Evolutionary conservation across 2,888 invertebrate species (phyloP).

Genomic region (Palloptera scutellata): DNA sequence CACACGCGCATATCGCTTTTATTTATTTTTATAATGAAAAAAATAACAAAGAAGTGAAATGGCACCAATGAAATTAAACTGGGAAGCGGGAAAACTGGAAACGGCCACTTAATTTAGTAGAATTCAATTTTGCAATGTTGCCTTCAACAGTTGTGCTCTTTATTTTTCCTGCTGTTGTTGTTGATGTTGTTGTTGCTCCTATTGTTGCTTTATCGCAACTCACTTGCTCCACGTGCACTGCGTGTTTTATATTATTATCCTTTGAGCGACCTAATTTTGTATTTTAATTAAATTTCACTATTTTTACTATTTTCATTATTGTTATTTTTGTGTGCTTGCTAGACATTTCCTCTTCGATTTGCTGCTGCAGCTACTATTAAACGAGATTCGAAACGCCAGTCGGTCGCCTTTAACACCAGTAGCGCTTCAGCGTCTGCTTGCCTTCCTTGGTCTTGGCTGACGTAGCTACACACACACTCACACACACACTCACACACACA

Average conservation of each 20-base stretch:
- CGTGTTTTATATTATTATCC: constrained; percentile 39
- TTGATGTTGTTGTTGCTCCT: neutral
- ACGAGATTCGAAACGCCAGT: neutral
- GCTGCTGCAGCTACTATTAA: neutral
- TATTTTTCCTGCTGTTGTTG: neutral
- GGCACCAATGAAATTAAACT: neutral
- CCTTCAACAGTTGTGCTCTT: too few species aligned
- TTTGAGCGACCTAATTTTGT: constrained; percentile 51
- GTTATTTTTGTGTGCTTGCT: neutral
- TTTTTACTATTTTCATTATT: constrained; percentile 41
- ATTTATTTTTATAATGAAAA: neutral
- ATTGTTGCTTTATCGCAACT: neutral
- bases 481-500: constrained; percentile 19
- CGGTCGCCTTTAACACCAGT: neutral
- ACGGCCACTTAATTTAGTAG: neutral
- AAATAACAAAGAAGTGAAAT: neutral
- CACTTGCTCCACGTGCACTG: too few species aligned
- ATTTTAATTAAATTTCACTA: constrained; percentile 55
- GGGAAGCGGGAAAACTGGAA: neutral
- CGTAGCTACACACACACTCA: neutral
- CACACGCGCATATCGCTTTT: neutral
- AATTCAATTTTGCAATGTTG: neutral
- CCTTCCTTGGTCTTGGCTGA: constrained; percentile 27
- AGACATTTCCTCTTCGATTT: neutral
- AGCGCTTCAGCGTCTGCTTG: neutral